Conservation (phyloP, 2,797 vertebrate species). For the Ibycter americanus region DNA sequence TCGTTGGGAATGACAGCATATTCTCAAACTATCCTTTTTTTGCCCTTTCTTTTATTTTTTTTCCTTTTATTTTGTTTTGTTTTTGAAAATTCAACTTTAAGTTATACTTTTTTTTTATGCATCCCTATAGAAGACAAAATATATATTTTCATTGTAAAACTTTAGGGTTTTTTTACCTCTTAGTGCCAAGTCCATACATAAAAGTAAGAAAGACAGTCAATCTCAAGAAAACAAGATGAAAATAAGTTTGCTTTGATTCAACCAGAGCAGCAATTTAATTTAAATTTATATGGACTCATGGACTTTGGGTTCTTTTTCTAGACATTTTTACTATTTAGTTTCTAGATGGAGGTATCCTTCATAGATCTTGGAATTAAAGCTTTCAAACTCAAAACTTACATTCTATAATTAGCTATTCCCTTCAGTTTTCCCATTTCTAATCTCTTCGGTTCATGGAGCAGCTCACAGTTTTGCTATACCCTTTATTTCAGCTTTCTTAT, state of each 20-base stretch:
- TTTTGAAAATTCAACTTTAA: background rate
- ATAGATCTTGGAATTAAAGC: background rate
- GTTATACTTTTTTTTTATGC: background rate
- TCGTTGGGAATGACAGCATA: background rate
- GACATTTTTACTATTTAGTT: background rate
- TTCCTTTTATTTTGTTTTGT: background rate
- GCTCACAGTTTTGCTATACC: background rate
- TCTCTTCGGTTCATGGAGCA: background rate
- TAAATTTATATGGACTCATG: background rate
- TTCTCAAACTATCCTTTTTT: background rate
- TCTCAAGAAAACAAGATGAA: background rate
- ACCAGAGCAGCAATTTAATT: background rate
- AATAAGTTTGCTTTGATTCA: background rate
- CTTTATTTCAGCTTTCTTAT: background rate
- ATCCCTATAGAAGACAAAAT: background rate
- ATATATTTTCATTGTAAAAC: background rate
- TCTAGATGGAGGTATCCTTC: background rate
- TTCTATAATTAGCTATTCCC: background rate
- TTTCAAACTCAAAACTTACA: background rate
- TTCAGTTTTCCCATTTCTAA: background rate
- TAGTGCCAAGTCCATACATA: background rate
- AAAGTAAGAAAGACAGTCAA: background rate
- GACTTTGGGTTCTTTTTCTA: fast-evolving
- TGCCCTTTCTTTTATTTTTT: fast-evolving
- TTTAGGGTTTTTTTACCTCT: fast-evolving